Evolutionary conservation across 2,888 invertebrate species (phyloP), one percentile per base, ranked within the genome.

Genomic region (Diploptera punctata): DNA sequence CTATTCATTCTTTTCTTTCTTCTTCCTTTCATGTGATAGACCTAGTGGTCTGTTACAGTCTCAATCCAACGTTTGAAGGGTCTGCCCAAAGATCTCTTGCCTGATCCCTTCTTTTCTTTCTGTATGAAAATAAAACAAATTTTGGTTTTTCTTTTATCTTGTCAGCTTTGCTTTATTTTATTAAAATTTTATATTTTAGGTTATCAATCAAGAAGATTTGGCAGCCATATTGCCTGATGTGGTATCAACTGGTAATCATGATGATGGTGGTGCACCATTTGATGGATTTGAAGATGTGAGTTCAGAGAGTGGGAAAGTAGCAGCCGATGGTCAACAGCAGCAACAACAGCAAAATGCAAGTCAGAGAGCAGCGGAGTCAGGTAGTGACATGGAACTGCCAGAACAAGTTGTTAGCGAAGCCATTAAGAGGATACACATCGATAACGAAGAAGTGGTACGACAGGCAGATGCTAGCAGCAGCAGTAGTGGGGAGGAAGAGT

Each of bases 181-280:
- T n/a, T n/a, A n/a, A n/a, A n/a, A n/a, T n/a, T n/a, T n/a, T n/a
- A n/a, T n/a, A n/a, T n/a, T n/a, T n/a, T n/a, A 90, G 85, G 91
- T 92, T 80, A 91, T 93, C 80, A 89, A 92, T 81, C 91, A 93
- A 83, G 92, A 92, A 81, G 92, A 93, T 83, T 84, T 93, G 77
- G 92, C 92, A 76, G 93, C 91, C 77, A 89, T 93, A 81, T 84
- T 93, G 80, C 92, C 93, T 72, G 92, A 93, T 76, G 82, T 83
- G 16, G 78, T 77, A 29, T 74, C 77, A 44, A 74, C 77, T 80
- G 90, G 90, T 81, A 89, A 86, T 67, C 80, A 83, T 76, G 78
- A 77, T 65, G 77, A 76, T 5, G 86, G 87, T 74, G 86, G 87
- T 74, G 84, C 86, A 54, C 85, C 88, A 79, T 88, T 85, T 80